Percentiles rank a stretch among this genome's conserved stretches.
Conservation (phyloP, 2,113 vertebrate genomes). For the Willisornis vidua region DNA sequence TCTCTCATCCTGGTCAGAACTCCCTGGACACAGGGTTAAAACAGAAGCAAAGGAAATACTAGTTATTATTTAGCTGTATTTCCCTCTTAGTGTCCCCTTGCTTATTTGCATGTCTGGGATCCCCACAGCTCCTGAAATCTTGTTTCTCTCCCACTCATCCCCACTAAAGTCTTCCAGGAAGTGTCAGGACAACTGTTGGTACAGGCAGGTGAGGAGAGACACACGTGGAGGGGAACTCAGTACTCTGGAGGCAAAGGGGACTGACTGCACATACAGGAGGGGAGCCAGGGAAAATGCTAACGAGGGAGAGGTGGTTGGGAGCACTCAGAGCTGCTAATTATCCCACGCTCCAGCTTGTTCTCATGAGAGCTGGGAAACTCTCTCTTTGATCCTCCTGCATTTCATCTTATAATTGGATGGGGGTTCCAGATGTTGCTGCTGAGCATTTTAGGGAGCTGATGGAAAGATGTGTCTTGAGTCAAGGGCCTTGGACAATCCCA, state of each 20-base stretch:
- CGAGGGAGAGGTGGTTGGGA: background rate
- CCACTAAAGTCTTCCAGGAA: background rate
- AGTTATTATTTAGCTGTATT: background rate
- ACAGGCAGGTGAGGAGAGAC: background rate
- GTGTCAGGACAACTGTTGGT: background rate
- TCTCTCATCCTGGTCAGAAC: background rate
- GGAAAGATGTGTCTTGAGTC: background rate
- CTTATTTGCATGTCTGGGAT: background rate
- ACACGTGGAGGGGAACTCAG: background rate
- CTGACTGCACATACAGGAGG: background rate
- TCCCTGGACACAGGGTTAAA: background rate
- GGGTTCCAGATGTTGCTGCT: background rate
- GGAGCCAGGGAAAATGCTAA: background rate
- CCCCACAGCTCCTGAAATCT: background rate
- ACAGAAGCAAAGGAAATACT: background rate
- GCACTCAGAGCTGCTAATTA: conserved; percentile 38
- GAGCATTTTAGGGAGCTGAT: background rate
- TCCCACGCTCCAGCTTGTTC: conserved; percentile 24
- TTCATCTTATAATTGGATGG: conserved; percentile 11
- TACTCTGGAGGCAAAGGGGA: background rate
- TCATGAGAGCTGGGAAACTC: conserved; percentile 5
- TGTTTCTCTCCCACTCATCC: background rate
- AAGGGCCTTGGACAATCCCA: background rate
- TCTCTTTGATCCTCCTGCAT: conserved; percentile 47
- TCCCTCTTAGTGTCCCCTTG: background rate